Percentiles rank a stretch among this genome's conserved stretches.
Evolutionary conservation across 2,113 vertebrate species (phyloP).

Genomic region (Seriola quinqueradiata): DNA sequence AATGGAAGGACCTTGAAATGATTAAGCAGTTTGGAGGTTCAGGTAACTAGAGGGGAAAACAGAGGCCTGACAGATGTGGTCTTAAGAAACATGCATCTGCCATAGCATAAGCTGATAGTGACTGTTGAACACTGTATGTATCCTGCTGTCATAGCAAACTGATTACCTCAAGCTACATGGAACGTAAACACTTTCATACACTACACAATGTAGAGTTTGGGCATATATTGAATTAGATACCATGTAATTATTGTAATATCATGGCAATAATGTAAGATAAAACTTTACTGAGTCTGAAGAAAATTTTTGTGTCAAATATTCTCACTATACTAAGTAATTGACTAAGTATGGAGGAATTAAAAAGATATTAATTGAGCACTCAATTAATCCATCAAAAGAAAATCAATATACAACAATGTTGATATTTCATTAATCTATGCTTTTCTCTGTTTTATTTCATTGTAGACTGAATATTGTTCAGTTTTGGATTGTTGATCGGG

Average conservation of each 20-base stretch:
- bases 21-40: conserved; percentile 7
- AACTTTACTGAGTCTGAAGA: no score
- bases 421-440: background rate
- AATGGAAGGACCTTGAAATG: conserved; percentile 34
- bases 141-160: background rate
- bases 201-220: no score
- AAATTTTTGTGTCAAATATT: no score
- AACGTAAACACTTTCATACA: no score
- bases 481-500: background rate
- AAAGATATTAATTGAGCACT: background rate
- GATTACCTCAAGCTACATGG: background rate
- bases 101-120: background rate
- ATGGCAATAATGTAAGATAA: background rate
- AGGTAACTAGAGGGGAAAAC: conserved; percentile 16
- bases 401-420: background rate
- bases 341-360: background rate
- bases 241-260: background rate
- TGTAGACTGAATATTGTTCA: background rate
- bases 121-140: background rate
- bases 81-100: background rate
- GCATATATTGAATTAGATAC: no score
- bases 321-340: background rate
- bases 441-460: no score
- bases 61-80: background rate
- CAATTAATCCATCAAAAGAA: background rate